Evolutionary conservation across 2,888 invertebrate species (phyloP).

Genomic region (Pelosia muscerda): DNA sequence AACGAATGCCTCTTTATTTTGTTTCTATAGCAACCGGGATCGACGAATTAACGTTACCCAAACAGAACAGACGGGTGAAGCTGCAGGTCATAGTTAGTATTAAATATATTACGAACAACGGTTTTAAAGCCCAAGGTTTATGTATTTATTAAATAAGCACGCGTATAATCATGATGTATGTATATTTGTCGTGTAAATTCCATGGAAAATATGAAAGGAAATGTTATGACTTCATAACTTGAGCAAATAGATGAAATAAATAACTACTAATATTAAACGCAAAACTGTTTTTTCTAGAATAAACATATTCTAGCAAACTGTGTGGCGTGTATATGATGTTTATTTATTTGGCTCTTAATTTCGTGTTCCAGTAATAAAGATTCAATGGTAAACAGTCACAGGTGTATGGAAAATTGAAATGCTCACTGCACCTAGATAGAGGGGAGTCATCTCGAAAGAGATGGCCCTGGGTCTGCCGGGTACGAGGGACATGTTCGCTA

Average conservation of each 20-base stretch:
- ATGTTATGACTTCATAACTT: neutral
- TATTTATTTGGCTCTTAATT: neutral
- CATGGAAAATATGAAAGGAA: constrained; percentile 8
- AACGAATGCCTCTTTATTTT: too few species aligned
- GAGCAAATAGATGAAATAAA: neutral
- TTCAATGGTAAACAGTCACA: neutral
- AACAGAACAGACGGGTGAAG: neutral
- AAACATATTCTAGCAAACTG: neutral
- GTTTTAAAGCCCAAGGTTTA: constrained; percentile 24
- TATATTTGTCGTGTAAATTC: constrained; percentile 24
- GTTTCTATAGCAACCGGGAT: too few species aligned
- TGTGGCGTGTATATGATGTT: neutral
- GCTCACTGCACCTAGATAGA: neutral
- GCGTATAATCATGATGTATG: constrained; percentile 14
- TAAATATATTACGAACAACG: neutral
- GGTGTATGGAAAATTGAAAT: neutral
- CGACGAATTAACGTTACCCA: too few species aligned
- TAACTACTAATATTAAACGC: neutral
- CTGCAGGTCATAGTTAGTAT: neutral
- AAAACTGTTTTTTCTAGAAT: neutral
- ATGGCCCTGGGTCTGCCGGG: too few species aligned
- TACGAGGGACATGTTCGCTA: too few species aligned
- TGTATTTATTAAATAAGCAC: constrained; percentile 25
- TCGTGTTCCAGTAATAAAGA: neutral
- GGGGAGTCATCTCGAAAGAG: too few species aligned